A percentile compares a stretch with the other conserved stretches of the same genome.
Conservation (phyloP, 2,888 invertebrate species). For the Agrotis clavis region DNA sequence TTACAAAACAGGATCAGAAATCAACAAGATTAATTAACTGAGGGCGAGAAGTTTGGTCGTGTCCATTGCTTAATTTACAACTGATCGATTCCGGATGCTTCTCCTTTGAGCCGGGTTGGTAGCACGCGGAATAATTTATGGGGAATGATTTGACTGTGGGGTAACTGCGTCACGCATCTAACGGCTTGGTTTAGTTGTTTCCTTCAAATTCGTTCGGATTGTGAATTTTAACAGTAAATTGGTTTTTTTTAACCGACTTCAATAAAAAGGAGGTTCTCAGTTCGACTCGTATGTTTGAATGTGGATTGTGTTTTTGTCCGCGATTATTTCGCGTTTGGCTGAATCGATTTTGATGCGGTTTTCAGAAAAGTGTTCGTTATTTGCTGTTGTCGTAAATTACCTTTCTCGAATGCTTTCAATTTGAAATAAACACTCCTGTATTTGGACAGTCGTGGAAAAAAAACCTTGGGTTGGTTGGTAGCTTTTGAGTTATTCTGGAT, state of each 20-base stretch:
- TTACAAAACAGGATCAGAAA: slow-evolving; percentile 61
- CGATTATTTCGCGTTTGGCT: too few species aligned
- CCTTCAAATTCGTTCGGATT: not conserved
- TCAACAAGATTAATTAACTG: slow-evolving; percentile 67
- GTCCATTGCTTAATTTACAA: slow-evolving; percentile 52
- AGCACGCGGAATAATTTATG: slow-evolving; percentile 18
- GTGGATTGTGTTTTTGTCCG: too few species aligned
- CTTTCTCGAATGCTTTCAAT: too few species aligned
- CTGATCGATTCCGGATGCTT: slow-evolving; percentile 48
- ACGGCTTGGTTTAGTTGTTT: not conserved
- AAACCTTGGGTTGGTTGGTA: too few species aligned
- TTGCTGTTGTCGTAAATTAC: too few species aligned
- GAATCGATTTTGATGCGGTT: too few species aligned
- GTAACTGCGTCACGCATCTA: not conserved
- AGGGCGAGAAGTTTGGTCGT: slow-evolving; percentile 49
- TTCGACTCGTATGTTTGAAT: too few species aligned
- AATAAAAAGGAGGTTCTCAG: too few species aligned
- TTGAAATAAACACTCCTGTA: too few species aligned
- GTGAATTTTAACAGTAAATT: not conserved
- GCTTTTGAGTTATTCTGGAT: too few species aligned
- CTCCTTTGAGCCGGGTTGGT: slow-evolving; percentile 23
- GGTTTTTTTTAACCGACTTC: not conserved
- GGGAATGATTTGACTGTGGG: not conserved
- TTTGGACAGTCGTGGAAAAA: too few species aligned
- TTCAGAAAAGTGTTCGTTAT: too few species aligned